Evolutionary conservation across 2,113 vertebrate species (phyloP).

Genomic region (Genyomyrus donnyi): DNA sequence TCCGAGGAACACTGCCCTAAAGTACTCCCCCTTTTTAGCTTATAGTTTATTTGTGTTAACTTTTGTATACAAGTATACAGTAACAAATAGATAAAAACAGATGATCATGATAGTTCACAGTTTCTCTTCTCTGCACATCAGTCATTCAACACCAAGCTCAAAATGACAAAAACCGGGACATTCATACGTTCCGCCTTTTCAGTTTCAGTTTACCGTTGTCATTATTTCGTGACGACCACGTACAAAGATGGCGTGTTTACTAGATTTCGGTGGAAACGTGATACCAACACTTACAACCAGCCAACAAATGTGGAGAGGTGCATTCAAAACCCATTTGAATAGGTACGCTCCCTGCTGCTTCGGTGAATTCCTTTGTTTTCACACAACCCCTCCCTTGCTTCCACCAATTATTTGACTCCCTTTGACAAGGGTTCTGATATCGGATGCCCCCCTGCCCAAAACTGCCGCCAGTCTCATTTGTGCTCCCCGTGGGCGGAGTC

Average conservation of each 20-base stretch:
- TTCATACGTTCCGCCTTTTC: neutral
- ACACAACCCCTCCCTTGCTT: neutral
- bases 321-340: neutral
- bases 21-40: neutral
- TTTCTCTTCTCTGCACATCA: neutral
- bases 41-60: neutral
- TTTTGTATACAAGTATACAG: neutral
- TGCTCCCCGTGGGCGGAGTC: neutral
- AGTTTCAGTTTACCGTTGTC: neutral
- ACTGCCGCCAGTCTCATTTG: no score
- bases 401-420: slow-evolving; percentile 18
- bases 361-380: slow-evolving; percentile 13
- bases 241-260: neutral
- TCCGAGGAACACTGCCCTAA: neutral
- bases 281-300: neutral
- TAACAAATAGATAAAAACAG: neutral
- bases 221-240: neutral
- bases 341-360: neutral
- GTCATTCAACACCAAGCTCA: neutral
- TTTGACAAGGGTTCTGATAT: slow-evolving; percentile 8
- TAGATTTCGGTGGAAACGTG: neutral
- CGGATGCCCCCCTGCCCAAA: neutral
- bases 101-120: neutral
- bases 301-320: neutral
- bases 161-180: neutral